These are phyloP conservation scores for Trichogramma pretiosum DNA, from an alignment of 1,140 invertebrate species.

Conservation along the genomic window DNA sequence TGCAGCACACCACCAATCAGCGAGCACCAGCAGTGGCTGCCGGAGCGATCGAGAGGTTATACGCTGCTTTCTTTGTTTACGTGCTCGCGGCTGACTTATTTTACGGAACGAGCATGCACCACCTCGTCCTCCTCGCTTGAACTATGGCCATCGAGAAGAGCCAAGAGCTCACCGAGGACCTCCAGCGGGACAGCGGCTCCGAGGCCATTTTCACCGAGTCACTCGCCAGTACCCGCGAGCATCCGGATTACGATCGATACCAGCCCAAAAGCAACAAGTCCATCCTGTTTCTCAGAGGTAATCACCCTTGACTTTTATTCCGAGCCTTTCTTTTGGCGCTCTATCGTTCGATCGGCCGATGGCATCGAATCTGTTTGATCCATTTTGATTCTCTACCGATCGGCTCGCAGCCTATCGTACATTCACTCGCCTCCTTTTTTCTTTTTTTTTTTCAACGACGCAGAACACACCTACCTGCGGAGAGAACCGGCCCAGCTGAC, in stretches of 20 bases:
- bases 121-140: too few relatives aligned
- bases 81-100: too few relatives aligned
- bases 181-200: too few relatives aligned
- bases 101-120: too few relatives aligned
- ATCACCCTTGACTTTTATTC: not conserved
- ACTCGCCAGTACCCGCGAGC: too few relatives aligned
- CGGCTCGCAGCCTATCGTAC: not conserved
- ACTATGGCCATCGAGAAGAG: not conserved
- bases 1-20: too few relatives aligned
- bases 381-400: not conserved
- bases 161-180: not conserved
- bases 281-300: not conserved
- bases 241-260: too few relatives aligned
- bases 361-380: not conserved
- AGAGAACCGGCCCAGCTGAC: constrained; percentile 4
- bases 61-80: too few relatives aligned
- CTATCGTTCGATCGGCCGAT: not conserved
- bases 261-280: too few relatives aligned
- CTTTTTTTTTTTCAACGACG: not conserved
- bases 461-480: constrained; percentile 8
- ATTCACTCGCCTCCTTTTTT: not conserved
- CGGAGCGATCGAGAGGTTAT: too few relatives aligned
- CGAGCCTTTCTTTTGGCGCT: not conserved
- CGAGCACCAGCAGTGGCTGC: too few relatives aligned
- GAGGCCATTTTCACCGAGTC: too few relatives aligned